Evolutionary conservation across 2,888 invertebrate species (phyloP).

Genomic region (Sarcophaga rosellei): DNA sequence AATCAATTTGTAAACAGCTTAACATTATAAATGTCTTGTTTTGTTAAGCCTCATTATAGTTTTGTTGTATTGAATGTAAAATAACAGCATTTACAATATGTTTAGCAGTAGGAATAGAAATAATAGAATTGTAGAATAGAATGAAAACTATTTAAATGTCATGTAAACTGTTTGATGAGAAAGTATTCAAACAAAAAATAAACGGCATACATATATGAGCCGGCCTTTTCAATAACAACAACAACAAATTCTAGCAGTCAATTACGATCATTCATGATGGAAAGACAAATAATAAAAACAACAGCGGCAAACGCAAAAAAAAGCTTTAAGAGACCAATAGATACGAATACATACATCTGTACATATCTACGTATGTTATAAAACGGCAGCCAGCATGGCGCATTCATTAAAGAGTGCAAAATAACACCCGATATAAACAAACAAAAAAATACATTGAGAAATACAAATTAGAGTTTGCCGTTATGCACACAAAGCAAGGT

Average conservation of each 20-base stretch:
- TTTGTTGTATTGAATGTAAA: background rate
- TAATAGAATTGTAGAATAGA: too few species aligned
- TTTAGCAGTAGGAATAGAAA: background rate
- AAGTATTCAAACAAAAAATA: background rate
- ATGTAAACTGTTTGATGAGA: slow-evolving; percentile 32
- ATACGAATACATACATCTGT: background rate
- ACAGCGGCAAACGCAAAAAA: background rate
- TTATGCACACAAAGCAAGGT: too few species aligned
- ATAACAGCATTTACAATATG: slow-evolving; percentile 3
- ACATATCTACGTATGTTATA: background rate
- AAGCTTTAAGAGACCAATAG: background rate
- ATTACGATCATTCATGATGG: slow-evolving; percentile 42
- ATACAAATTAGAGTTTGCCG: background rate
- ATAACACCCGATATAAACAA: background rate
- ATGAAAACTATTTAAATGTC: slow-evolving; percentile 17
- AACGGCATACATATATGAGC: background rate
- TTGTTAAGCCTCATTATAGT: background rate
- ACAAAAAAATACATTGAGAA: background rate
- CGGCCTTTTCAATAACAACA: background rate
- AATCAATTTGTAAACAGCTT: background rate
- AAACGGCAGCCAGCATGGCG: slow-evolving; percentile 45
- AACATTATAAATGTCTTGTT: background rate
- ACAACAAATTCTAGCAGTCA: slow-evolving; percentile 12
- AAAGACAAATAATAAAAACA: slow-evolving; percentile 21
- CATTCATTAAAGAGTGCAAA: slow-evolving; percentile 13